phyloP scores from a whole-genome alignment of 1,140 invertebrate species.

The Dinoponera quadriceps region DNA sequence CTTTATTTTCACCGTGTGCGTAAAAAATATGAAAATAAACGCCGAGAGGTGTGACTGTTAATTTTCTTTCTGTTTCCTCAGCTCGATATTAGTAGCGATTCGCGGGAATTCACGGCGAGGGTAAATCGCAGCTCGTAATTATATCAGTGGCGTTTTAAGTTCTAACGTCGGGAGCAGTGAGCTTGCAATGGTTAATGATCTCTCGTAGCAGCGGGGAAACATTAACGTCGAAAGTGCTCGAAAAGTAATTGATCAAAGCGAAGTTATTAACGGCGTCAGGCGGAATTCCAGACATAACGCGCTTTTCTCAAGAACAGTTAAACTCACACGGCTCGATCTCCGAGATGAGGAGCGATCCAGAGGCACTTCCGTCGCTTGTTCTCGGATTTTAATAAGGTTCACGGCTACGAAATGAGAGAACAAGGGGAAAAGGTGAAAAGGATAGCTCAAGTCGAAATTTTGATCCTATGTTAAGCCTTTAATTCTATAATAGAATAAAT shows the following conservation, averaged over 20 bases:
- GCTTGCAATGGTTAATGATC: constrained; percentile 72
- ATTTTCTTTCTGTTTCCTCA: constrained; percentile 15
- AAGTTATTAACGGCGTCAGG: constrained; percentile 67
- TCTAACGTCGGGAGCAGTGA: constrained; percentile 64
- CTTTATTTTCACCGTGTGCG: not conserved
- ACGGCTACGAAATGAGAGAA: no score
- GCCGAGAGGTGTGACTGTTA: not conserved
- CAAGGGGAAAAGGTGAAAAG: not conserved
- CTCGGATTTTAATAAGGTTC: no score
- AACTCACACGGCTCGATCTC: not conserved
- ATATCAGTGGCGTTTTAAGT: constrained; percentile 74
- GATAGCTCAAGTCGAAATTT: no score
- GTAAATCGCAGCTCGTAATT: constrained; percentile 67
- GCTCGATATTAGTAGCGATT: constrained; percentile 35
- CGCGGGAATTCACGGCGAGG: constrained; percentile 34
- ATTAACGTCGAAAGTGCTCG: constrained; percentile 68
- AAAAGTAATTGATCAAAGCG: constrained; percentile 69
- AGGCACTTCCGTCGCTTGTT: no score
- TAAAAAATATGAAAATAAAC: not conserved
- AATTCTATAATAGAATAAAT: no score
- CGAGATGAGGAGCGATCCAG: not conserved
- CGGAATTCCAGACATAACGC: constrained; percentile 65
- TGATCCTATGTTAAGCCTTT: no score
- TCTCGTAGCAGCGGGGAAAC: constrained; percentile 68
- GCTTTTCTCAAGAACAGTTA: constrained; percentile 49